Conservation (phyloP, 1,140 invertebrate genomes). For the Drosophila parvula region DNA sequence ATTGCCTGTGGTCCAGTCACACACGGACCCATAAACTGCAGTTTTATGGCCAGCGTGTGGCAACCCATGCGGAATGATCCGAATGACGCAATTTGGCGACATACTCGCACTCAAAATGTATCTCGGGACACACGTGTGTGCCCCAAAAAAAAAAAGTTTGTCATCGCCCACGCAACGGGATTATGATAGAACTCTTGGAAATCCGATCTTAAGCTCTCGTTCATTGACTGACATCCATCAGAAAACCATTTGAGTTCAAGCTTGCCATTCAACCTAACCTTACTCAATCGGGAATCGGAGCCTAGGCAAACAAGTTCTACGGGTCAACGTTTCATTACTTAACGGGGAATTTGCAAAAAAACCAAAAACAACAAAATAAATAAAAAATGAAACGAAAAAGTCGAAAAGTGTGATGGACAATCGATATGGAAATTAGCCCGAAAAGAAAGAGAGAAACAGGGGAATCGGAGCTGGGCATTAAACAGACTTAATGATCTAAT, state of each 20-base stretch:
- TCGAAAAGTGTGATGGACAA: constrained; percentile 47
- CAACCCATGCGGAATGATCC: constrained; percentile 60
- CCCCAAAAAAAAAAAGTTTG: constrained; percentile 62
- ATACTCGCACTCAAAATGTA: constrained; percentile 13
- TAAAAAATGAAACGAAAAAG: constrained; percentile 9
- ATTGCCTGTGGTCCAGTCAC: constrained; percentile 1
- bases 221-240: constrained; percentile 73
- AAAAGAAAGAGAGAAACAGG: constrained; percentile 25
- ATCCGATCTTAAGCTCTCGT: constrained; percentile 57
- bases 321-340: constrained; percentile 66
- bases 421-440: constrained; percentile 70
- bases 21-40: constrained; percentile 58
- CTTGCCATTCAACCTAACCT: constrained; percentile 58
- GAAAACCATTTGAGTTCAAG: constrained; percentile 30
- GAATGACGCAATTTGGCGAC: constrained; percentile 66
- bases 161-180: constrained; percentile 65
- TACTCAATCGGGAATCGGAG: constrained; percentile 66
- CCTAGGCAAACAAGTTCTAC: constrained; percentile 60
- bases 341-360: constrained; percentile 49
- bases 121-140: constrained; percentile 55
- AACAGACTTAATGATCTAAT: constrained; percentile 47
- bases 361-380: no score
- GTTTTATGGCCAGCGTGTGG: constrained; percentile 63
- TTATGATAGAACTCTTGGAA: constrained; percentile 47
- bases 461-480: constrained; percentile 35